Evolutionary conservation across 2,888 invertebrate species (phyloP).

Genomic region (Sycophila texana): DNA sequence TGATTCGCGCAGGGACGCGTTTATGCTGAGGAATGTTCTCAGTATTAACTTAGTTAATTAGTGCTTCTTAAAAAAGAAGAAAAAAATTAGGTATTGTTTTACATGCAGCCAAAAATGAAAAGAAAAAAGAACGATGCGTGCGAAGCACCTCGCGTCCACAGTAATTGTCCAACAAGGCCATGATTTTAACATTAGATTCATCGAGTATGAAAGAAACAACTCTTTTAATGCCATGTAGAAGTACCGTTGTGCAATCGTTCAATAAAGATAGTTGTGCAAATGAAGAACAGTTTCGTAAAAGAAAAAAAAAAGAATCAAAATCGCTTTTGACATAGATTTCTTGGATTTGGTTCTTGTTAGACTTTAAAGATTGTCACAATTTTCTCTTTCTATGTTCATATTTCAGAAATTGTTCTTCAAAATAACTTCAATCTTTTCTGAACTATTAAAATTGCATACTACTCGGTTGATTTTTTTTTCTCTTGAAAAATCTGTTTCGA

Average conservation of each 20-base stretch:
- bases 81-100: slow-evolving; percentile 46
- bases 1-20: slow-evolving; percentile 62
- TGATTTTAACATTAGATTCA: slow-evolving; percentile 36
- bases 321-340: slow-evolving; percentile 17
- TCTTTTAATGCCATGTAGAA: slow-evolving; percentile 47
- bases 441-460: slow-evolving; percentile 16
- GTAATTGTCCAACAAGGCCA: slow-evolving; percentile 25
- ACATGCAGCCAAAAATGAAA: slow-evolving; percentile 41
- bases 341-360: slow-evolving; percentile 1
- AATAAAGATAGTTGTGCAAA: slow-evolving; percentile 26
- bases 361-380: slow-evolving; percentile 14
- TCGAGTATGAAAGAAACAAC: slow-evolving; percentile 19
- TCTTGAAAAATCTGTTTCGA: slow-evolving; percentile 22
- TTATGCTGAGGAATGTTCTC: slow-evolving; percentile 45
- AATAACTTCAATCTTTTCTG: slow-evolving; percentile 33
- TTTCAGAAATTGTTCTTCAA: slow-evolving; percentile 16
- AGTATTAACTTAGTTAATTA: slow-evolving; percentile 54
- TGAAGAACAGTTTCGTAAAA: slow-evolving; percentile 5
- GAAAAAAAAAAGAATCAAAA: slow-evolving; percentile 15
- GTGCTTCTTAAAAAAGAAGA: slow-evolving; percentile 33
- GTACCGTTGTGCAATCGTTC: slow-evolving; percentile 17
- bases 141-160: slow-evolving; percentile 13
- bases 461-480: slow-evolving; percentile 13
- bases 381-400: not conserved
- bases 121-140: slow-evolving; percentile 7